A percentile compares a stretch with the other conserved stretches of the same genome.
Evolutionary conservation across 2,113 vertebrate species (phyloP).

Genomic region (Pseudorectes ferrugineus): DNA sequence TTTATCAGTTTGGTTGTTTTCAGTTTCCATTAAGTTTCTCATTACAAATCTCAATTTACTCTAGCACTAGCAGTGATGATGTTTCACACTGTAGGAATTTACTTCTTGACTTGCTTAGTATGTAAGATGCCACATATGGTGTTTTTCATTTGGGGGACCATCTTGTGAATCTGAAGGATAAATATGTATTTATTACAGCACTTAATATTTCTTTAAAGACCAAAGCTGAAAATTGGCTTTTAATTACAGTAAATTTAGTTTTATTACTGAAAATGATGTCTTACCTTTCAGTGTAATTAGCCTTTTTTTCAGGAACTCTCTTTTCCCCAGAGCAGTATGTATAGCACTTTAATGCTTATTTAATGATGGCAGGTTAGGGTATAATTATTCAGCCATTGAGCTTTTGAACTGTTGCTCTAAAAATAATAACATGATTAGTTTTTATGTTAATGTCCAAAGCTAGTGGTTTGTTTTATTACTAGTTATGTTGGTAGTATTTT

Average conservation of each 20-base stretch:
- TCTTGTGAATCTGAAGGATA: background rate
- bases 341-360: background rate
- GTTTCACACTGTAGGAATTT: background rate
- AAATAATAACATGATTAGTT: background rate
- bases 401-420: constrained; percentile 17
- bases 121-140: background rate
- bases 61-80: background rate
- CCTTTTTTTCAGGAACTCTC: background rate
- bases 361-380: background rate
- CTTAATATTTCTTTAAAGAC: background rate
- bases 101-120: background rate
- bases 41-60: background rate
- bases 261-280: background rate
- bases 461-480: background rate
- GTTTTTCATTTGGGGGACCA: background rate
- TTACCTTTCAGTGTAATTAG: background rate
- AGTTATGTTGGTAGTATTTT: background rate
- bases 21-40: background rate
- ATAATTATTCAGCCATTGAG: background rate
- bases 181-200: background rate
- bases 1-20: background rate
- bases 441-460: background rate
- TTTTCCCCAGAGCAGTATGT: background rate
- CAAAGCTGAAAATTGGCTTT: constrained; percentile 9
- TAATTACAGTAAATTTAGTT: background rate